Evolutionary conservation across 1,140 invertebrate species (phyloP), one percentile per base, ranked within the genome.

Genomic region (Dolichoris vasculosae): DNA sequence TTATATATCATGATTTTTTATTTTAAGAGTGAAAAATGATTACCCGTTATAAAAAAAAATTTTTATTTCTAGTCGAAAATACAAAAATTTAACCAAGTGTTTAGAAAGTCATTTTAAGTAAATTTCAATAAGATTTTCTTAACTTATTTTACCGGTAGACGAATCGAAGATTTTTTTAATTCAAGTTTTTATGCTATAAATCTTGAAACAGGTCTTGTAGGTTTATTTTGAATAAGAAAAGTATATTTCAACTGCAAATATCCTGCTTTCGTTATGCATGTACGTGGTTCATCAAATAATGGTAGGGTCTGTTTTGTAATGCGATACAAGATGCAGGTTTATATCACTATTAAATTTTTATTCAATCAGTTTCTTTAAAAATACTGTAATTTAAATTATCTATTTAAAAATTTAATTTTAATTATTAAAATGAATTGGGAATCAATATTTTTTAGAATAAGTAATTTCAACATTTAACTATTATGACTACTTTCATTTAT

Each of bases 401-500:
- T 13, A n/a, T n/a, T n/a, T 64, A 64, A 3, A 64, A n/a, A 59
- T 4, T 30, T 30, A n/a, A 30, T 30, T 35, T 8, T 67, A 67
- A 35, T 67, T 67, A 67, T 32, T 67, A 32, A 32, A 32, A 35
- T 32, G 2, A 67, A 35, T 8, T 67, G 15, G 63, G 15, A 59
- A 59, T 4, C 13, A 38, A 69, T 20, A 69, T 38, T 69, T 38
- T 30, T 38, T 71, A 40, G 43, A 20, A 30, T 6, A 7, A 43
- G 11, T 1, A 13, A 73, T 9, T 73, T 35, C 4, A 4, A 69
- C 38, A 73, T 73, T 73, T 81, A 40, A 23, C 23, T 30, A 32
- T 64, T 63, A 63, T 40, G 17, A 80, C 59, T 43, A 32, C 26
- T 64, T 69, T 82, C 38, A 43, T 73, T 73, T 43, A 26, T 73